phyloP scores from a whole-genome alignment of 1,140 invertebrate genomes.

The Aphaenogaster floridana region DNA sequence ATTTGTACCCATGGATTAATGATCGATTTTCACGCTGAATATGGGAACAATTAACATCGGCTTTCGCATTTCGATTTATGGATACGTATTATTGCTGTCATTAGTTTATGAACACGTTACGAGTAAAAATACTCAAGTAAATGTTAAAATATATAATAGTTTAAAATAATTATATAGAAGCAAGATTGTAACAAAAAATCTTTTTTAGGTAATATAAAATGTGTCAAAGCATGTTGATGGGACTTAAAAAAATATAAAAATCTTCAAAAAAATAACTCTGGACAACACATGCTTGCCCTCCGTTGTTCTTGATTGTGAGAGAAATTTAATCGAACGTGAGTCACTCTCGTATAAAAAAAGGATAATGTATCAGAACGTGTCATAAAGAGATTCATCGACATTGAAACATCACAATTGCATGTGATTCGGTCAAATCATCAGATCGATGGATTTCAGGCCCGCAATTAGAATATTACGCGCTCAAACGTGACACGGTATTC shows the following conservation, averaged over 20 bases:
- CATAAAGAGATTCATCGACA: not conserved
- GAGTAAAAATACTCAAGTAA: not conserved
- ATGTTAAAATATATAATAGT: not conserved
- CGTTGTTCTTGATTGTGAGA: not conserved
- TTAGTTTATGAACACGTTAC: not conserved
- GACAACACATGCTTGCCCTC: not conserved
- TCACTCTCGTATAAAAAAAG: not conserved
- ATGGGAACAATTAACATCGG: constrained; percentile 41
- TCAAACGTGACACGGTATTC: not conserved
- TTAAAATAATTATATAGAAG: constrained; percentile 6
- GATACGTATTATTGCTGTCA: constrained; percentile 28
- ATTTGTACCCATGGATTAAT: constrained; percentile 26
- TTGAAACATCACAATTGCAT: not conserved
- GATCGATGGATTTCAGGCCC: not conserved
- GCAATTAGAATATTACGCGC: constrained; percentile 15
- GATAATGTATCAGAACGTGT: not conserved
- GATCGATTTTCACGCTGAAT: constrained; percentile 6
- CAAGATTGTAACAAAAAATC: not conserved
- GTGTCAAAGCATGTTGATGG: not conserved
- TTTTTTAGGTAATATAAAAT: not conserved
- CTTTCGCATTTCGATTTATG: constrained; percentile 38
- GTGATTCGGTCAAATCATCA: constrained; percentile 32
- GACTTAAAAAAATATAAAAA: not conserved
- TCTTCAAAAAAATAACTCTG: not conserved
- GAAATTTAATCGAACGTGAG: constrained; percentile 36